phyloP scores from a whole-genome alignment of 1,140 invertebrate species.

The Anoplolepis gracilipes region DNA sequence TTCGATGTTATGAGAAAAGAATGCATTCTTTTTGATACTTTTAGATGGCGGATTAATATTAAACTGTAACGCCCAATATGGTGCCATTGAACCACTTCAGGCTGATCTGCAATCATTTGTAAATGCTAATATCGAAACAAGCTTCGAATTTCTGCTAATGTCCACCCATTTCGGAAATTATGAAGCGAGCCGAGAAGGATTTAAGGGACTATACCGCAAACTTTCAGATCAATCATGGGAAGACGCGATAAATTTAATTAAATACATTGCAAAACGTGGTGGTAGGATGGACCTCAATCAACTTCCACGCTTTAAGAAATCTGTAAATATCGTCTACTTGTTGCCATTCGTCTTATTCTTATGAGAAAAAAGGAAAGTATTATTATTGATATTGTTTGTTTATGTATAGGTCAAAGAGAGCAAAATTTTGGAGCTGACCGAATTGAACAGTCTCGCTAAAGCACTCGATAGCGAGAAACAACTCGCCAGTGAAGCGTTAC shows the following conservation, averaged over 20 bases:
- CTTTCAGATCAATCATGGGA: conserved; percentile 92
- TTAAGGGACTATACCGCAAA: conserved; percentile 90
- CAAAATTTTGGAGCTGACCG: conserved; percentile 84
- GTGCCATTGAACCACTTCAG: conserved; percentile 86
- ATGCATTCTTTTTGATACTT: conserved; percentile 22
- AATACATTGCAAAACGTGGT: conserved; percentile 91
- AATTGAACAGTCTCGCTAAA: conserved; percentile 90
- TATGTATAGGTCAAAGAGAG: conserved; percentile 76
- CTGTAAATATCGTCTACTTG: conserved; percentile 61
- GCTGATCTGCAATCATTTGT: conserved; percentile 87
- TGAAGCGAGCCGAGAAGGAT: conserved; percentile 91
- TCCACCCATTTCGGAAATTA: conserved; percentile 92
- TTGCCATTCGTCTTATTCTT: not conserved
- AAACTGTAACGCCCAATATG: conserved; percentile 90
- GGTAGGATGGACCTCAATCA: conserved; percentile 85
- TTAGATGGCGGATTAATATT: conserved; percentile 77
- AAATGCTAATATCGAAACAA: conserved; percentile 89
- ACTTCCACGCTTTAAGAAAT: conserved; percentile 74
- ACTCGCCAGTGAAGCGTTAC: conserved; percentile 89
- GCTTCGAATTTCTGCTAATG: conserved; percentile 91
- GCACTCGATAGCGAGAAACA: conserved; percentile 91
- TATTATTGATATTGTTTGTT: conserved; percentile 18
- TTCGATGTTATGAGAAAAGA: not conserved
- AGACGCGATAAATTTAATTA: conserved; percentile 90
- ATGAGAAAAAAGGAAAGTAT: not conserved